A percentile compares a stretch with the other conserved stretches of the same genome.
Conservation (phyloP, 2,113 vertebrate genomes). For the Stigmatopora argus region DNA sequence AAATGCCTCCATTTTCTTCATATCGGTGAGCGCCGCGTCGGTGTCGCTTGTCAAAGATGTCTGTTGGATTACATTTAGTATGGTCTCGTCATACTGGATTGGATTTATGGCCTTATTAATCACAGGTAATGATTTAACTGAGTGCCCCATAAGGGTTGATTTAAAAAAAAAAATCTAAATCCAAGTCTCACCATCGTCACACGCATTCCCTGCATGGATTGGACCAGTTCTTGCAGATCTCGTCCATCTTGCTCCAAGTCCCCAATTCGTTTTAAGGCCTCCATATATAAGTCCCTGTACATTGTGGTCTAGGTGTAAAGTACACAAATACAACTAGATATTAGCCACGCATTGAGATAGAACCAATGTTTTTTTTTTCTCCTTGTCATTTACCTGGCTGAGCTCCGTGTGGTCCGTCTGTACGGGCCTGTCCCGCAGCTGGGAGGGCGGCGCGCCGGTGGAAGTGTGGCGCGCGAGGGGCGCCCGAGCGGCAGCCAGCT, state of each 20-base stretch:
- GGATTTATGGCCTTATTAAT: too few relatives aligned
- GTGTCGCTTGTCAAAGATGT: conserved; percentile 42
- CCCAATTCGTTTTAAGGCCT: conserved; percentile 53
- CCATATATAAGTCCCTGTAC: conserved; percentile 61
- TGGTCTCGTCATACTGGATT: too few relatives aligned
- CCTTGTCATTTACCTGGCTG: conserved; percentile 64
- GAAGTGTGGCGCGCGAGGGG: background rate
- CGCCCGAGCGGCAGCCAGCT: conserved; percentile 66
- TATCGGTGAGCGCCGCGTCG: conserved; percentile 44
- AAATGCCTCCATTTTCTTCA: conserved; percentile 44
- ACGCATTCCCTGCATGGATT: conserved; percentile 50
- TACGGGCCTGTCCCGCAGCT: conserved; percentile 67
- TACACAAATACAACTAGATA: background rate
- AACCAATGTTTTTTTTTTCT: background rate
- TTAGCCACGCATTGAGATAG: background rate
- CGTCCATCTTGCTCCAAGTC: conserved; percentile 63
- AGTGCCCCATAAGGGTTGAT: too few relatives aligned
- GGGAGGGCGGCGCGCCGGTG: conserved; percentile 54
- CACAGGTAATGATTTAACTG: too few relatives aligned
- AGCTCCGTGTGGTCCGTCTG: conserved; percentile 77
- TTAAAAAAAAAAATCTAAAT: too few relatives aligned
- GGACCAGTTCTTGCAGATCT: conserved; percentile 49
- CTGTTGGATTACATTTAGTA: conserved; percentile 37
- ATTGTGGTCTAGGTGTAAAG: conserved; percentile 52
- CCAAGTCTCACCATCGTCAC: conserved; percentile 54